Evolutionary conservation across 1,140 invertebrate species (phyloP), one percentile per base, ranked within the genome.

Genomic region (Pachyrhynchus sulphureomaculatus): DNA sequence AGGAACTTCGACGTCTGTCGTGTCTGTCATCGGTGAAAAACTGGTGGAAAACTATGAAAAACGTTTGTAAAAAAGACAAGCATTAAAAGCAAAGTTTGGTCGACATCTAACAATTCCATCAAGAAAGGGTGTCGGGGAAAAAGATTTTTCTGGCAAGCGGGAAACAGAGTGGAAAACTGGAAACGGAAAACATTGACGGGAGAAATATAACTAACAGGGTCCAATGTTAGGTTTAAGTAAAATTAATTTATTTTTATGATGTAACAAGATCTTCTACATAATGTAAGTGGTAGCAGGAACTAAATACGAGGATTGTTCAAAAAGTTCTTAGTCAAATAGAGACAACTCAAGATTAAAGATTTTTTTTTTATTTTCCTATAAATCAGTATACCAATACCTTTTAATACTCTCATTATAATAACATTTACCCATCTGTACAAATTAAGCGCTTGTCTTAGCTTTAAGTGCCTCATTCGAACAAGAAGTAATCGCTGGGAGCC

Each of bases 71-170:
- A 60, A 44, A 42, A 42, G 29, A 42, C 37, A 41, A 64, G 41
- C 62, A 64, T 64, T 64, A 64, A 64, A 64, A 64, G 62, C 62
- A 64, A 64, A 64, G 62, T 64, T 64, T 53, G 47, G 55, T 64
- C 47, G 49, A 53, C 54, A 58, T 45, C 48, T 54, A 58, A 53
- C 47, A 64, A 56, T 58, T 58, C 48, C 48, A 64, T 53, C 55
- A 53, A 56, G 44, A n/a, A 53, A 23, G 42, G 59, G 18, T 48
- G 20, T n/a, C 29, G 52, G 44, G 41, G 37, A 52, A 37, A 48
- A n/a, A 39, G 47, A 57, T 49, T 37, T 36, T 34, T 29, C 23
- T 8, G 26, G 10, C n/a, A 54, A 42, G 36, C 13, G 23, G 33
- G 44, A n/a, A 34, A 53, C 26, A 29, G 21, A n/a, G 29, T 29